Evolutionary conservation across 2,888 invertebrate genomes (phyloP).

Genomic region (Drosophila anomelani): DNA sequence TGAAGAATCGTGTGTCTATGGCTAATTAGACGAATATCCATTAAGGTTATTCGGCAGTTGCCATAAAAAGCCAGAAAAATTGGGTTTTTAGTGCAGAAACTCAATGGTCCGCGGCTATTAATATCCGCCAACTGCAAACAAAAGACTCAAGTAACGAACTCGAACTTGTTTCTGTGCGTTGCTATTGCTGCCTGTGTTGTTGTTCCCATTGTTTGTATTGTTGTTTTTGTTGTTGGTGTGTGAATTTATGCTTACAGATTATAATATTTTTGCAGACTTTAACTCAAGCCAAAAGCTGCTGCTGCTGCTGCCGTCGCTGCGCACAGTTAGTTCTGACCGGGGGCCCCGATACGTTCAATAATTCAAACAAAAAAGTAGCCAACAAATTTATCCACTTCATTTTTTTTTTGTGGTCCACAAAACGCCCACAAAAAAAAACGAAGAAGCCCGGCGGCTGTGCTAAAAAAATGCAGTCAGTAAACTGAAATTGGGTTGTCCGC

Average conservation of each 20-base stretch:
- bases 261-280: slow-evolving; percentile 70
- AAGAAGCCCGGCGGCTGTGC: slow-evolving; percentile 13
- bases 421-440: slow-evolving; percentile 61
- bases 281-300: slow-evolving; percentile 20
- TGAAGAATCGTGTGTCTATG: slow-evolving; percentile 57
- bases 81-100: slow-evolving; percentile 73
- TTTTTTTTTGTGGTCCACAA: slow-evolving; percentile 52
- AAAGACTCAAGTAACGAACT: slow-evolving; percentile 72
- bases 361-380: slow-evolving; percentile 79
- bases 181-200: slow-evolving; percentile 10
- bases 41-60: slow-evolving; percentile 58
- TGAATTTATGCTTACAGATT: slow-evolving; percentile 79
- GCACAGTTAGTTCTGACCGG: slow-evolving; percentile 74
- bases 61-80: slow-evolving; percentile 52
- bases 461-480: slow-evolving; percentile 32
- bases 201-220: slow-evolving; percentile 20
- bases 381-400: slow-evolving; percentile 48
- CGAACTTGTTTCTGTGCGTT: slow-evolving; percentile 46
- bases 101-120: slow-evolving; percentile 74
- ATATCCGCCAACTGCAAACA: slow-evolving; percentile 67
- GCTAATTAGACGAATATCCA: slow-evolving; percentile 68
- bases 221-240: slow-evolving; percentile 56
- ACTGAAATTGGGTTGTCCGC: slow-evolving; percentile 45
- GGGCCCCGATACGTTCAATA: slow-evolving; percentile 76
- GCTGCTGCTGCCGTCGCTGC: slow-evolving; percentile 35